Conservation (phyloP, 2,888 invertebrate genomes). For the Trissolcus japonicus region DNA sequence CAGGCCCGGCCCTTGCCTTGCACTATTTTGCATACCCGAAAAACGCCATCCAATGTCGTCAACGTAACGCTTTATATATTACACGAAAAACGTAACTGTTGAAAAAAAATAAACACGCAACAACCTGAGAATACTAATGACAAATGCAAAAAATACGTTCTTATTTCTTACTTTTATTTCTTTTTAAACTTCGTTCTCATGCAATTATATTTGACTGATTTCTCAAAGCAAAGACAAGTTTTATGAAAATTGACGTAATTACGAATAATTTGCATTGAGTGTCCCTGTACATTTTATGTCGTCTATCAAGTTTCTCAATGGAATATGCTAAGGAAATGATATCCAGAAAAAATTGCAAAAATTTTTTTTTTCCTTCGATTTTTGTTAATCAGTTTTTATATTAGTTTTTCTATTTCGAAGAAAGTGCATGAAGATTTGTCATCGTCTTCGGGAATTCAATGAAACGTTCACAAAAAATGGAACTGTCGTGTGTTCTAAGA, state of each 20-base stretch:
- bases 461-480: not conserved
- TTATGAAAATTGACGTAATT: not conserved
- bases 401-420: not conserved
- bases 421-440: not conserved
- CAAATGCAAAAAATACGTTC: not conserved
- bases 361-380: too few relatives aligned
- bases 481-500: not conserved
- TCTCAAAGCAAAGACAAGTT: not conserved
- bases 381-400: too few relatives aligned
- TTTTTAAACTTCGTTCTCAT: not conserved
- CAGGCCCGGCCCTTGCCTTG: slow-evolving; percentile 68
- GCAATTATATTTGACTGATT: not conserved
- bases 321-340: too few relatives aligned
- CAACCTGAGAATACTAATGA: slow-evolving; percentile 14
- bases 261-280: too few relatives aligned
- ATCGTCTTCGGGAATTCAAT: too few relatives aligned
- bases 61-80: slow-evolving; percentile 56
- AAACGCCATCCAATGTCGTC: slow-evolving; percentile 60
- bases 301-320: too few relatives aligned
- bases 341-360: too few relatives aligned
- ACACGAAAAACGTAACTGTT: slow-evolving; percentile 33
- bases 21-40: slow-evolving; percentile 68
- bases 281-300: too few relatives aligned
- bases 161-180: slow-evolving; percentile 3
- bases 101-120: slow-evolving; percentile 34